Evolutionary conservation across 2,113 vertebrate species (phyloP), one percentile per base, ranked within the genome.

Genomic region (Campylorhamphus procurvoides): DNA sequence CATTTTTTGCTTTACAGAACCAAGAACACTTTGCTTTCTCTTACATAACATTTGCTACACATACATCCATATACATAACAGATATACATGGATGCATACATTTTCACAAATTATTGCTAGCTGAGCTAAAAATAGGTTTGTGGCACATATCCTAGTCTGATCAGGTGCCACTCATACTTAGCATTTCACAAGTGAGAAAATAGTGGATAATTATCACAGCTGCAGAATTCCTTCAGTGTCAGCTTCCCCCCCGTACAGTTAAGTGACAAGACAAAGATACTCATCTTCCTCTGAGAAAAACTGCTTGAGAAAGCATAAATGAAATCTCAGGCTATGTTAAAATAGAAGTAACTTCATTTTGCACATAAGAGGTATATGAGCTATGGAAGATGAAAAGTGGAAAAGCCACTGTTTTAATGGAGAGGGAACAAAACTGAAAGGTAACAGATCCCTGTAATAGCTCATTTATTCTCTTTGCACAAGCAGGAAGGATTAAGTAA

Each of bases 161-260:
- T 59, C 59, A 93, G 69, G 60, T 89, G 39, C 39, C 60, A 42
- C 24, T 71, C 52, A 31, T 62, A 71, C 37, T 86, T 78, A 71
- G 64, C 76, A 81, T 84, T 92, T 95, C 52, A 44, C 35, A 86
- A 84, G 49, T 52, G 24, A 92, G 84, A 94, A 75, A 37, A 71
- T 0, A 47, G 52, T 31, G 47, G 42, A 14, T 71, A 80, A 89
- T 62, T 81, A 74, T 35, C 76, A 84, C 47, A 92, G 69, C 56
- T 89, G 78, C 76, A 92, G 50, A 87, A 89, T 74, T 94, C 49
- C 56, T 78, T 39, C 64, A 63, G 33, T 18, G 52, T 78, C 80
- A 56, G 73, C 53, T 83, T 87, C 68, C 29, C 35, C 55, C n/a
- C 56, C 63, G 23, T 12, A 62, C 28, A 83, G 60, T 35, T 50